A percentile compares a stretch with the other conserved stretches of the same genome.
These are phyloP conservation scores for Maccullochella peelii DNA, from an alignment of 2,113 vertebrate genomes.

Conservation along the genomic window DNA sequence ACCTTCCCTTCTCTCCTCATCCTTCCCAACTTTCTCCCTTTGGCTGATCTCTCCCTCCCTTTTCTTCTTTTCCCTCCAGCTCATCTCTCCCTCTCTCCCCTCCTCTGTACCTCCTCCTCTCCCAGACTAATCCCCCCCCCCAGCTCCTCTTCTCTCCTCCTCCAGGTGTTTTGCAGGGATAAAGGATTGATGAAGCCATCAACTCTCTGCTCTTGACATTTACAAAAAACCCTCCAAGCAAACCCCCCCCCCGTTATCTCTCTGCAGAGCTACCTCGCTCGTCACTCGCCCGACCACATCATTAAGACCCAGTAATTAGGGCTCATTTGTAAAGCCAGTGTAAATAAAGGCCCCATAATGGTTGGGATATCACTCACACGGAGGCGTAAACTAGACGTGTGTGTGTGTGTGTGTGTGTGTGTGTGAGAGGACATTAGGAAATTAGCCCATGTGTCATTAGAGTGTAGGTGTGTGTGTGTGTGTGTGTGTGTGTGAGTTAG, in stretches of 20 bases:
- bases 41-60: constrained; percentile 8
- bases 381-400: constrained; percentile 49
- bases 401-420: constrained; percentile 8
- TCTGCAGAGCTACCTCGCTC: constrained; percentile 74
- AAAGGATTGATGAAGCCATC: constrained; percentile 90
- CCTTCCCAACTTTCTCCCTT: constrained; percentile 3
- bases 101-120: constrained; percentile 14
- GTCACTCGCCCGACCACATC: constrained; percentile 72
- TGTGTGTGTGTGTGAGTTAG: constrained; percentile 11
- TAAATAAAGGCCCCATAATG: constrained; percentile 81
- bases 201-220: constrained; percentile 87
- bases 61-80: background rate
- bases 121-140: constrained; percentile 33
- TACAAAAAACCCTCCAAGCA: constrained; percentile 87
- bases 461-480: constrained; percentile 33
- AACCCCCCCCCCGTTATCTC: constrained; percentile 84
- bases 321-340: constrained; percentile 85
- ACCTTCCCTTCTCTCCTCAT: background rate
- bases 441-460: constrained; percentile 61
- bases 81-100: constrained; percentile 7
- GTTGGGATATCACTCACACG: constrained; percentile 76
- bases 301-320: constrained; percentile 86
- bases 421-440: constrained; percentile 48
- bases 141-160: constrained; percentile 72
- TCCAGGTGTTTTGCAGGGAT: constrained; percentile 87